phyloP scores from a whole-genome alignment of 2,888 invertebrate genomes.

The Tipula unca region DNA sequence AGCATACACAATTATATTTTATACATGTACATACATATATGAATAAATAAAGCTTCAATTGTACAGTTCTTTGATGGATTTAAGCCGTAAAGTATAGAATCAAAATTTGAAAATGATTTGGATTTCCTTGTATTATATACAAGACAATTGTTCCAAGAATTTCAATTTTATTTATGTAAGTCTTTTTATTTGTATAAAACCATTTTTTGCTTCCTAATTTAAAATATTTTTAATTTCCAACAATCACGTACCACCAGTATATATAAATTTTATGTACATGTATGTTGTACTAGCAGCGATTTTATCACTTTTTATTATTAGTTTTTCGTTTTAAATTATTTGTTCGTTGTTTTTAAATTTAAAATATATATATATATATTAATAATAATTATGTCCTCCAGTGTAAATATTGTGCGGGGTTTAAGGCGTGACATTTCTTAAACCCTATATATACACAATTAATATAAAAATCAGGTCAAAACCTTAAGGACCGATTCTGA shows the following conservation, averaged over 20 bases:
- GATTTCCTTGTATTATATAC: neutral
- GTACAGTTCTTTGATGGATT: neutral
- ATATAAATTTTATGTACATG: too few species aligned
- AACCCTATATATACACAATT: neutral
- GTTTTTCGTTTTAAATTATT: neutral
- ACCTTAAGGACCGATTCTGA: neutral
- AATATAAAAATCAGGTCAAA: neutral
- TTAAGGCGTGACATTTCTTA: neutral
- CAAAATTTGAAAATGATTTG: neutral
- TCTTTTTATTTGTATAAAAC: neutral
- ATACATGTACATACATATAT: too few species aligned
- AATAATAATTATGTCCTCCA: neutral
- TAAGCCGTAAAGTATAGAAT: neutral
- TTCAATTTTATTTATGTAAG: neutral
- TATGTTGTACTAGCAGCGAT: neutral
- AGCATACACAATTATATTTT: neutral
- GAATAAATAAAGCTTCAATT: neutral
- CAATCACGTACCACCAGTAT: neutral
- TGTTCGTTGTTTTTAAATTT: neutral
- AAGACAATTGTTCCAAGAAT: neutral
- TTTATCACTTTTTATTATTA: neutral
- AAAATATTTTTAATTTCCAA: neutral
- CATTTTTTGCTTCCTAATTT: neutral
- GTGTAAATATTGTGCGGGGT: neutral
- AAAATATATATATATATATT: neutral